Conservation (phyloP, 2,797 vertebrate genomes). For the Oryzias sinensis region DNA sequence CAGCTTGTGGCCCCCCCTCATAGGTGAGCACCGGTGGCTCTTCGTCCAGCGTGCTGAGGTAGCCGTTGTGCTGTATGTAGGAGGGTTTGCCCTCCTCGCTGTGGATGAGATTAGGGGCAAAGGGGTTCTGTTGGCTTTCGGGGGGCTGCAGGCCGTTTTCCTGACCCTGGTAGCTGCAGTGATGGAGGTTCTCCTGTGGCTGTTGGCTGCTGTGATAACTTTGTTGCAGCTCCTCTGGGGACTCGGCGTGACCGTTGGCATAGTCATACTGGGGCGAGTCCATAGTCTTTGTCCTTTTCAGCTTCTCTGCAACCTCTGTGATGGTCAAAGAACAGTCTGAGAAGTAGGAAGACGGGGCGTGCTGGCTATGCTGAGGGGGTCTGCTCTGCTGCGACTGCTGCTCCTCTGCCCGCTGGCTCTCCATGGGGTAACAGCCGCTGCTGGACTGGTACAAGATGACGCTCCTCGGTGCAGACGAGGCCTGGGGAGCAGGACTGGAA, state of each 20-base stretch:
- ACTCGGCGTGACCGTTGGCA: conserved; percentile 34
- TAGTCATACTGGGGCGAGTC: conserved; percentile 73
- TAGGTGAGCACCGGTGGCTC: conserved; percentile 76
- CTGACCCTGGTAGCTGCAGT: conserved; percentile 51
- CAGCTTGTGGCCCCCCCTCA: conserved; percentile 62
- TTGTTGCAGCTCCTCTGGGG: conserved; percentile 48
- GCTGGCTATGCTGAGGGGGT: conserved; percentile 33
- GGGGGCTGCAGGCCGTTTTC: conserved; percentile 46
- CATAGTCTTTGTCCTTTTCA: conserved; percentile 71
- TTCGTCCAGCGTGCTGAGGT: conserved; percentile 72
- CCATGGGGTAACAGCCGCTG: conserved; percentile 76
- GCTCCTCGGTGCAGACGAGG: conserved; percentile 72
- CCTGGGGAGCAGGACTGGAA: conserved; percentile 51
- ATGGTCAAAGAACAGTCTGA: conserved; percentile 68
- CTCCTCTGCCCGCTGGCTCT: conserved; percentile 65
- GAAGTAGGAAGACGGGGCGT: conserved; percentile 36
- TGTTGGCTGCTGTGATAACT: conserved; percentile 40
- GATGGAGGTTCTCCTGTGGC: conserved; percentile 42
- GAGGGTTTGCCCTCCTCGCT: conserved; percentile 70
- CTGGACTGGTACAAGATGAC: conserved; percentile 82
- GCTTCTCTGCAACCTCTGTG: conserved; percentile 76
- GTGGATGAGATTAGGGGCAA: conserved; percentile 73
- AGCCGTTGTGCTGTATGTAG: conserved; percentile 71
- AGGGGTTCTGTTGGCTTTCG: conserved; percentile 63
- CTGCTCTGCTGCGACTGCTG: conserved; percentile 61